phyloP scores from a whole-genome alignment of 2,113 vertebrate genomes.

The Apteryx mantelli region DNA sequence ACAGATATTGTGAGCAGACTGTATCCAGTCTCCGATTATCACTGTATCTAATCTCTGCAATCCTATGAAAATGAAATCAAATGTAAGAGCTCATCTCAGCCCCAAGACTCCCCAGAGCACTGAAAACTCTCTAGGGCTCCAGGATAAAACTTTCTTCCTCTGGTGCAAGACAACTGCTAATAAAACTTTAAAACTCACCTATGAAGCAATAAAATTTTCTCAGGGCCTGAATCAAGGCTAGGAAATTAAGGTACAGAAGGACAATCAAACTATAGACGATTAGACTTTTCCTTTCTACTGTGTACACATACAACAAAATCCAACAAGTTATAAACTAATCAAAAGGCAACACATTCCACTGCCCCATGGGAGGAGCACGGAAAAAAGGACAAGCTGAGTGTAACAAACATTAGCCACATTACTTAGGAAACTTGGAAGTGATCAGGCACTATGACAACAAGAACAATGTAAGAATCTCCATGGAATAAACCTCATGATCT shows the following conservation, averaged over 20 bases:
- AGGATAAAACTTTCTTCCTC: neutral
- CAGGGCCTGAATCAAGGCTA: neutral
- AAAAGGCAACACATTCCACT: neutral
- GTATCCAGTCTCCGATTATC: neutral
- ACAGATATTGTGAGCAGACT: neutral
- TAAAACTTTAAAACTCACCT: neutral
- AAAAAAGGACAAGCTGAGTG: neutral
- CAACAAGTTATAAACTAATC: neutral
- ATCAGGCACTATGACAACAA: neutral
- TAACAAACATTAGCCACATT: neutral
- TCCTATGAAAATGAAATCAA: neutral
- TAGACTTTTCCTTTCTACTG: neutral
- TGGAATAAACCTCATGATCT: neutral
- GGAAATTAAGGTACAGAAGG: neutral
- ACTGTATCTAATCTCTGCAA: neutral
- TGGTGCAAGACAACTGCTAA: neutral
- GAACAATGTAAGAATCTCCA: neutral
- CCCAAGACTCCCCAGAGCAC: neutral
- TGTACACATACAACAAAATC: neutral
- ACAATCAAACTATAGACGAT: neutral
- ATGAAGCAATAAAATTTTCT: neutral
- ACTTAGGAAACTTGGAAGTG: neutral
- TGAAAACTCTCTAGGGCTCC: neutral
- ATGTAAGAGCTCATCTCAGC: neutral
- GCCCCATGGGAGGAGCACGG: neutral